Evolutionary conservation across 2,113 vertebrate genomes (phyloP), one percentile per base, ranked within the genome.

Genomic region (Corydoras sp.): DNA sequence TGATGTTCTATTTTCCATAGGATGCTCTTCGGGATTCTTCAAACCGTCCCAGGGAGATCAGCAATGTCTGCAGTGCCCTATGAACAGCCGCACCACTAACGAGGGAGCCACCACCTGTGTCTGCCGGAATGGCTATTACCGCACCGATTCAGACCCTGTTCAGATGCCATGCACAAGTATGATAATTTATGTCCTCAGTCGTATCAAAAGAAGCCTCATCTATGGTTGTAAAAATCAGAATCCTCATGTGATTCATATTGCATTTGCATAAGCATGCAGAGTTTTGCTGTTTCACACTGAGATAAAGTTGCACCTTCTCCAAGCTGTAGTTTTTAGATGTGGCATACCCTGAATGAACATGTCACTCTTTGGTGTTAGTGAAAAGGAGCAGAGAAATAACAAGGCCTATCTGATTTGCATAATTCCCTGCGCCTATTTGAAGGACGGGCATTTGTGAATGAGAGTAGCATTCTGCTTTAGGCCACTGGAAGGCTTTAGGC

Each of bases 141-240:
- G 94, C 55, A 89, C 91, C 0, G 94, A 95, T 69, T 86, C 92
- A 0, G 95, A 98, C 73, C 94, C 94, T 0, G 66, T 88, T 0
- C 89, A 93, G 85, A 98, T 94, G 93, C 94, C 94, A 0, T 98
- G 95, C 75, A 98, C 95, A 78, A 95, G 95, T 98, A 92, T 0
- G 93, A 89, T 65, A 53, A 35, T 35, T 30, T 31, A 2, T 24
- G 51, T 53, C 10, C 51, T 53, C 3, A 53, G 9, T 53, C 51
- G 2, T 53, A 53, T 14, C 2, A 56, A 15, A 5, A 7, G 12
- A 55, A 13, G 53, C 53, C 53, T 56, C 54, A 59, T 65, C 68
- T 65, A 58, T 59, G 15, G 43, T 13, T n/a, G 24, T 13, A 35
- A 18, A 65, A 61, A 66, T 71, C 49, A 43, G 59, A 67, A 68